Conservation (phyloP, 2,113 vertebrate genomes). For the Rallus limicola region DNA sequence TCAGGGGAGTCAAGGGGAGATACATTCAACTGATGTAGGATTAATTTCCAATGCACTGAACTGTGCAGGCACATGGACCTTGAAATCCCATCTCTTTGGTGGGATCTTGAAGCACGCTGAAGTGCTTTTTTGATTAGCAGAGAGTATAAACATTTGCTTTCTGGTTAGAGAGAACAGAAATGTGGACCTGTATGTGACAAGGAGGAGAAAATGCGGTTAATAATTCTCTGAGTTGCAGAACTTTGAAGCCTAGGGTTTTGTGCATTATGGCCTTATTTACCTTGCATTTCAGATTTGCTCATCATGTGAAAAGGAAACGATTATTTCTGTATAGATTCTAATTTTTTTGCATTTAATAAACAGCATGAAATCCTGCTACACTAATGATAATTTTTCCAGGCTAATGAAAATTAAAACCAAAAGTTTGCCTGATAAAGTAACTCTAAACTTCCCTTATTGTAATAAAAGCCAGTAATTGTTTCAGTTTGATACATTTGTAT, state of each 20-base stretch:
- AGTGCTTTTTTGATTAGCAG: neutral
- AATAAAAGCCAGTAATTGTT: neutral
- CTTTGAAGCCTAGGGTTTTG: neutral
- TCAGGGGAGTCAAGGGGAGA: neutral
- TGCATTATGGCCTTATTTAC: neutral
- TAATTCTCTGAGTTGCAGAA: neutral
- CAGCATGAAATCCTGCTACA: neutral
- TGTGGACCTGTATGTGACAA: neutral
- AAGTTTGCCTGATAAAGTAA: neutral
- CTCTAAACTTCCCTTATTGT: neutral
- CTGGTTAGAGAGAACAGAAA: neutral
- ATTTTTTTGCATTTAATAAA: conserved; percentile 10
- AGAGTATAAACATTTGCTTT: neutral
- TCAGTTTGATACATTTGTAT: neutral
- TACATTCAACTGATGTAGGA: neutral
- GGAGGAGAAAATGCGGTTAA: neutral
- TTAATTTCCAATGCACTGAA: neutral
- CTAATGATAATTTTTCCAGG: neutral
- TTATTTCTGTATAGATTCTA: neutral
- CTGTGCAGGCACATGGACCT: neutral
- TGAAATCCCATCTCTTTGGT: neutral
- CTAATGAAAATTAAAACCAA: neutral
- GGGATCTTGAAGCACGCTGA: neutral
- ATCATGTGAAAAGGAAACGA: neutral
- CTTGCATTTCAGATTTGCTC: neutral